Evolutionary conservation across 2,888 invertebrate genomes (phyloP).

Genomic region (Oscheius onirici): DNA sequence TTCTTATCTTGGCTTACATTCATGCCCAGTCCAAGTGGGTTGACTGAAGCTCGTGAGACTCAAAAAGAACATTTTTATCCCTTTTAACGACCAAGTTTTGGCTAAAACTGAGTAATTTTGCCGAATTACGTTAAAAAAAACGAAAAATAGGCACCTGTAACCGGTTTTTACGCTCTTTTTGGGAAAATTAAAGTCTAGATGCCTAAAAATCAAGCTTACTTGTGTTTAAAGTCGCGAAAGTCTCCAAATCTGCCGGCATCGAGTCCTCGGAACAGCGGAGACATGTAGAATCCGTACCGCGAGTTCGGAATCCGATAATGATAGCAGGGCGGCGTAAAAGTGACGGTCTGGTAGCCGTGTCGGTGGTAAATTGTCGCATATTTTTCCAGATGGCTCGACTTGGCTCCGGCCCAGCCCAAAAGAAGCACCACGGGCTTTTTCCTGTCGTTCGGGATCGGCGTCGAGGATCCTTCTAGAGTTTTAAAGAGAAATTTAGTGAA

Average conservation of each 20-base stretch:
- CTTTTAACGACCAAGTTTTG: no score
- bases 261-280: constrained; percentile 45
- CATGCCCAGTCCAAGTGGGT: no score
- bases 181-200: no score
- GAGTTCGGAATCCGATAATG: constrained; percentile 53
- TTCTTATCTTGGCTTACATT: no score
- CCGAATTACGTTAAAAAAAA: no score
- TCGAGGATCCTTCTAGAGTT: not conserved
- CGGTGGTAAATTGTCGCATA: constrained; percentile 53
- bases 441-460: constrained; percentile 31
- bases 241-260: constrained; percentile 46
- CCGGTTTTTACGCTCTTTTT: no score
- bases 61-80: no score
- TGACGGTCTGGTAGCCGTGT: constrained; percentile 47
- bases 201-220: constrained; percentile 32
- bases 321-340: constrained; percentile 46
- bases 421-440: constrained; percentile 48
- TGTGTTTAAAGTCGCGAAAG: constrained; percentile 40
- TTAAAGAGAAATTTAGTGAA: not conserved
- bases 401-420: constrained; percentile 56
- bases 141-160: no score
- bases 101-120: no score
- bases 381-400: constrained; percentile 49
- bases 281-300: constrained; percentile 52
- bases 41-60: no score